Conservation (phyloP, 2,797 vertebrate genomes). For the Siniperca scherzeri region DNA sequence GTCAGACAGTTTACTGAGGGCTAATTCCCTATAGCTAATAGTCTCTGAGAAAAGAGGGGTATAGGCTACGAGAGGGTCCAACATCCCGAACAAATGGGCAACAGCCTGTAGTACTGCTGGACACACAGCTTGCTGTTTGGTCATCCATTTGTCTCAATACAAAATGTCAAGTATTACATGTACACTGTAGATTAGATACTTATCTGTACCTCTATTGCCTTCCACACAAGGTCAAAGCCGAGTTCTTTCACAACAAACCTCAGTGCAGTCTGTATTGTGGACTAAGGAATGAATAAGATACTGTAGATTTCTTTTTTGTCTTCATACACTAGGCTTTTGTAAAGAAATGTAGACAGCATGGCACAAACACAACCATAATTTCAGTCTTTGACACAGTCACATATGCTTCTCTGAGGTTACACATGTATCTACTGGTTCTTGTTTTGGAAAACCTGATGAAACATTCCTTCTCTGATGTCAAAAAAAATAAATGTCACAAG, state of each 20-base stretch:
- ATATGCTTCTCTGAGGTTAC: slow-evolving; percentile 61
- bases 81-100: slow-evolving; percentile 47
- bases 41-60: slow-evolving; percentile 39
- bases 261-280: slow-evolving; percentile 7
- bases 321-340: not conserved
- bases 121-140: slow-evolving; percentile 22
- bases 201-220: slow-evolving; percentile 34
- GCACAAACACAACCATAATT: slow-evolving; percentile 39
- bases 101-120: slow-evolving; percentile 23
- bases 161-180: slow-evolving; percentile 32
- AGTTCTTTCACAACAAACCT: slow-evolving; percentile 34
- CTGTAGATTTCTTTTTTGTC: not conserved
- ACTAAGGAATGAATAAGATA: slow-evolving; percentile 1
- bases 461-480: slow-evolving; percentile 36
- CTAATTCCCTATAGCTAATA: slow-evolving; percentile 65
- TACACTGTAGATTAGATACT: slow-evolving; percentile 42
- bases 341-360: not conserved
- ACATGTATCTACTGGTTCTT: slow-evolving; percentile 86
- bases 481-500: slow-evolving; percentile 28
- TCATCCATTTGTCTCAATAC: slow-evolving; percentile 63
- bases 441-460: slow-evolving; percentile 51
- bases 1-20: slow-evolving; percentile 65
- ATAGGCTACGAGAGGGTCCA: slow-evolving; percentile 2
- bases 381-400: slow-evolving; percentile 40
- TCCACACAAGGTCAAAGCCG: slow-evolving; percentile 53